phyloP scores from a whole-genome alignment of 2,113 vertebrate genomes.

The Dendrocopos noguchii region DNA sequence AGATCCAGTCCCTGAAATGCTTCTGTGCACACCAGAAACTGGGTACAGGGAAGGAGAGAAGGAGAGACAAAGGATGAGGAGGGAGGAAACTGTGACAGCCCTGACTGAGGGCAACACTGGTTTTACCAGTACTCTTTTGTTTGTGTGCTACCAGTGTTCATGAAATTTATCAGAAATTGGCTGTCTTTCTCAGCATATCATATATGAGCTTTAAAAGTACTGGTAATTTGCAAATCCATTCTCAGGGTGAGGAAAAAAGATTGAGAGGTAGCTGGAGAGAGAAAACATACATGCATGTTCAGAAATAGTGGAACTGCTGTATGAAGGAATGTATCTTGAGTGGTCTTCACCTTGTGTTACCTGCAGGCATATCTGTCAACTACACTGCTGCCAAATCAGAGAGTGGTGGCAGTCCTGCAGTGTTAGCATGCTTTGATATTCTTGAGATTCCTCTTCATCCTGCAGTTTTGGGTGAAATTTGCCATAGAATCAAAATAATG shows the following conservation, averaged over 20 bases:
- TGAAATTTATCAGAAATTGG: neutral
- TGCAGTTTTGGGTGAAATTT: neutral
- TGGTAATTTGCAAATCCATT: neutral
- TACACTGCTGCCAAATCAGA: neutral
- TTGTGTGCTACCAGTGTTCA: neutral
- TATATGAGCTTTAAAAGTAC: neutral
- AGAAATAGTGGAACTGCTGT: neutral
- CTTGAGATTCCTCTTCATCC: neutral
- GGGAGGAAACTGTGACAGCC: neutral
- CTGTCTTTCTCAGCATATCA: neutral
- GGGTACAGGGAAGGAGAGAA: neutral
- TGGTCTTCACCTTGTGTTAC: neutral
- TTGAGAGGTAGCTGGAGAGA: neutral
- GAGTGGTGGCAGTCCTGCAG: neutral
- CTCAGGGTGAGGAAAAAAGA: neutral
- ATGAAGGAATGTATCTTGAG: neutral
- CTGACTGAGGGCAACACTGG: accelerated
- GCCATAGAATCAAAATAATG: neutral
- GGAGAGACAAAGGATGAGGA: neutral
- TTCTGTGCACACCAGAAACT: neutral
- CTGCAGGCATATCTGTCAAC: neutral
- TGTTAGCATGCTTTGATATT: neutral
- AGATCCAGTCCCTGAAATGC: neutral
- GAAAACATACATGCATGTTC: neutral
- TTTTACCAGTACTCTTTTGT: neutral